Evolutionary conservation across 30 jellyfish, hydroid and myxozoan species (phyloP).

Genomic region (Cassiopea andromeda): DNA sequence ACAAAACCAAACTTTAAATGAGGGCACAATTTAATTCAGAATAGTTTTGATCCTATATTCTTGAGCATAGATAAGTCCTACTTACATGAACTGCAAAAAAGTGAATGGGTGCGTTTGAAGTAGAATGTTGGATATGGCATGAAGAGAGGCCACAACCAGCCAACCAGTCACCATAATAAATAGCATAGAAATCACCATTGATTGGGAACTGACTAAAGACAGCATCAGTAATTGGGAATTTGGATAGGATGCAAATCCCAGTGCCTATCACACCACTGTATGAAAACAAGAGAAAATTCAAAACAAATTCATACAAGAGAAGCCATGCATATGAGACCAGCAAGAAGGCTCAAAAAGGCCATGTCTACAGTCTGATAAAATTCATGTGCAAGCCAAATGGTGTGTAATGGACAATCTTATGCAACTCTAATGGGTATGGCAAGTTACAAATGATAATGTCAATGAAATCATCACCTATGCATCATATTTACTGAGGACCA

Average conservation of each 20-base stretch:
- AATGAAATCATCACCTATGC: too few relatives aligned
- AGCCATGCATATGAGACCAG: too few relatives aligned
- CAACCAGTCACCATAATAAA: conserved; percentile 81
- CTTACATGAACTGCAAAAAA: conserved; percentile 85
- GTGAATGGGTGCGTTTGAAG: conserved; percentile 47
- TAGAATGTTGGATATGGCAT: conserved; percentile 49
- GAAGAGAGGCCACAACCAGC: conserved; percentile 81
- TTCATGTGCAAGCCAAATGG: too few relatives aligned
- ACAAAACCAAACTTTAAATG: too few relatives aligned
- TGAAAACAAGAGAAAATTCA: background rate
- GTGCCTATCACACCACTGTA: conserved; percentile 78
- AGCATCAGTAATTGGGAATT: conserved; percentile 75
- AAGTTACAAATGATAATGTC: too few relatives aligned
- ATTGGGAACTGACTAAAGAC: conserved; percentile 37
- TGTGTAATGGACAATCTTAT: too few relatives aligned
- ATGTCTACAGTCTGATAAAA: too few relatives aligned
- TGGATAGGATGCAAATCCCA: conserved; percentile 78
- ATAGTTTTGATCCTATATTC: background rate
- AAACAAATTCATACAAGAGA: too few relatives aligned
- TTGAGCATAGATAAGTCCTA: background rate
- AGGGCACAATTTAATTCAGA: too few relatives aligned
- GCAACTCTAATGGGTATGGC: too few relatives aligned
- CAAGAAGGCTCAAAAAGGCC: too few relatives aligned
- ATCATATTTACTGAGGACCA: too few relatives aligned
- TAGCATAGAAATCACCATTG: conserved; percentile 78